Evolutionary conservation across 2,797 vertebrate species (phyloP).

Genomic region (Perodicticus potto): DNA sequence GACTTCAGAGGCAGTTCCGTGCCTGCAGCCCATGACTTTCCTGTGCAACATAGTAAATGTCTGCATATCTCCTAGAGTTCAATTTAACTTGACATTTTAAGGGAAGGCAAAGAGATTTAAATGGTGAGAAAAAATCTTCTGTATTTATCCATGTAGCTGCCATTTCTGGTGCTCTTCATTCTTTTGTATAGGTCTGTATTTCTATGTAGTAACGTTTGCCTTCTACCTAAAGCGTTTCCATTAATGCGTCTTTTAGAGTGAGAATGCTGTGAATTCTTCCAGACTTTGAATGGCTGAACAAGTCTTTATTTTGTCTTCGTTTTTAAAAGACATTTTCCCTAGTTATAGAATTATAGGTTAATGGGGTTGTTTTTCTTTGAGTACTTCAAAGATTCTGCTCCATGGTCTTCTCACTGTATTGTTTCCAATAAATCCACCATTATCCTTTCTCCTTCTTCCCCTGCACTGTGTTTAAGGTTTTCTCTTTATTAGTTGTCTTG

Average conservation of each 20-base stretch:
- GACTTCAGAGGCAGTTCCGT: neutral
- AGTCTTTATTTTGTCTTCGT: neutral
- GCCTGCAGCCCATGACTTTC: neutral
- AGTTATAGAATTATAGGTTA: neutral
- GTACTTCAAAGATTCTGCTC: neutral
- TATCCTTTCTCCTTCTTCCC: neutral
- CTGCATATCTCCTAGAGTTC: neutral
- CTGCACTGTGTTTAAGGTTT: neutral
- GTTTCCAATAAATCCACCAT: neutral
- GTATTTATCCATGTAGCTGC: neutral
- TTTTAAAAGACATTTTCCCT: slow-evolving; percentile 4
- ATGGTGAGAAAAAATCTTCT: neutral
- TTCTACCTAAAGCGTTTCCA: neutral
- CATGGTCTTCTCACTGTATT: neutral
- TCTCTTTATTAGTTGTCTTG: neutral
- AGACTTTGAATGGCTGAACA: neutral
- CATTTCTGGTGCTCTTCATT: neutral
- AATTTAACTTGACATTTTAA: neutral
- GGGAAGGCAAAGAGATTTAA: slow-evolving; percentile 40
- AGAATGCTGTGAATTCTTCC: neutral
- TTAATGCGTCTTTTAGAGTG: neutral
- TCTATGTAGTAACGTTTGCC: neutral
- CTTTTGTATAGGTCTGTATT: neutral
- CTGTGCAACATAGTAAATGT: neutral
- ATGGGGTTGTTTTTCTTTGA: neutral